Conservation (phyloP, 2,797 vertebrate genomes). For the Rhinella marina region DNA sequence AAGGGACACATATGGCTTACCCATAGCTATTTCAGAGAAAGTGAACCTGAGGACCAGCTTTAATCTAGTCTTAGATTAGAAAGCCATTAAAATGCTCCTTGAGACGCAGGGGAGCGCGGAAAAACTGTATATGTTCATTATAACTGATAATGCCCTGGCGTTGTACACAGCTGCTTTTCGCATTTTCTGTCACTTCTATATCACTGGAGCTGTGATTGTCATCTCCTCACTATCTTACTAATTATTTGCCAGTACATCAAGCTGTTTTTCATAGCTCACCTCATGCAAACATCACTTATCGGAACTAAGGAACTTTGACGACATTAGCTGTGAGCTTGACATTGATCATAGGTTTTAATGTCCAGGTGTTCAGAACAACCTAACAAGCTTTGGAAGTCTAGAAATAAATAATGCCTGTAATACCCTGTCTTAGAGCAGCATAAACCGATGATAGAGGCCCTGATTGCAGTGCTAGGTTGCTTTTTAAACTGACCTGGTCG, state of each 20-base stretch:
- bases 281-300: slow-evolving; percentile 29
- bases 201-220: slow-evolving; percentile 41
- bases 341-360: background rate
- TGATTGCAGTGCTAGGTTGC: too few species aligned
- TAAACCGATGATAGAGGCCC: too few species aligned
- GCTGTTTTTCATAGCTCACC: slow-evolving; percentile 21
- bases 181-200: slow-evolving; percentile 44
- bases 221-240: slow-evolving; percentile 32
- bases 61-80: slow-evolving; percentile 44
- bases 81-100: slow-evolving; percentile 47
- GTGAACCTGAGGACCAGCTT: slow-evolving; percentile 33
- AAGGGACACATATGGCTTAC: slow-evolving; percentile 11
- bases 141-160: slow-evolving; percentile 49
- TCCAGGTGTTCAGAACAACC: slow-evolving; percentile 38
- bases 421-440: too few species aligned
- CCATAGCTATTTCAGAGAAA: slow-evolving; percentile 22
- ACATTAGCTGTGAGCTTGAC: slow-evolving; percentile 23
- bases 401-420: background rate
- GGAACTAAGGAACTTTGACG: slow-evolving; percentile 27
- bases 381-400: background rate
- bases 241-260: slow-evolving; percentile 43
- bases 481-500: too few species aligned
- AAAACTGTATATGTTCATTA: slow-evolving; percentile 43
- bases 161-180: slow-evolving; percentile 57
- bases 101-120: slow-evolving; percentile 13